These are phyloP conservation scores for Phrynocephalus vlangalii DNA, from an alignment of 2,797 vertebrate species.

Conservation along the genomic window DNA sequence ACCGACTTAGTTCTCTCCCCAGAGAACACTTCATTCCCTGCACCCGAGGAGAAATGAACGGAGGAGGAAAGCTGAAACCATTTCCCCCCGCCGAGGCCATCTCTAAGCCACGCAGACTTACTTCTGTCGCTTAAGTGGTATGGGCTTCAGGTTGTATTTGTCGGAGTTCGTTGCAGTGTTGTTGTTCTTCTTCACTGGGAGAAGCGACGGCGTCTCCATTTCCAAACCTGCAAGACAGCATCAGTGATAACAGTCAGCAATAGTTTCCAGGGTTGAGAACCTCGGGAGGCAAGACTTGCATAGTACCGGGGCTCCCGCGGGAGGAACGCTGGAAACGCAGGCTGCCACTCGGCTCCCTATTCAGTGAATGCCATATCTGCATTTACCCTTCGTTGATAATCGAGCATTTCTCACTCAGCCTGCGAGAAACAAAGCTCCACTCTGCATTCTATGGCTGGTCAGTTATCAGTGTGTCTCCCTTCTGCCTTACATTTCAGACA, in stretches of 20 bases:
- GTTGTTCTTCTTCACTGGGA: slow-evolving; percentile 84
- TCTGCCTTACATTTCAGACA: no score
- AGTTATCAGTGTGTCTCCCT: no score
- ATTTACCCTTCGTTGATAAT: no score
- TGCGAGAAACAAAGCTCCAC: no score
- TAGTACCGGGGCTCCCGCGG: neutral
- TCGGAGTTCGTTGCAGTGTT: slow-evolving; percentile 82
- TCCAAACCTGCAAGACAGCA: slow-evolving; percentile 81
- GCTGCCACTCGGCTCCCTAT: neutral
- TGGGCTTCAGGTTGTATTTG: slow-evolving; percentile 94
- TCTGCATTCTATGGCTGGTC: no score
- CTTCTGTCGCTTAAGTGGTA: slow-evolving; percentile 91
- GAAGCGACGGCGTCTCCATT: slow-evolving; percentile 85
- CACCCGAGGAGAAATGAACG: no score
- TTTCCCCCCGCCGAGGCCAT: neutral
- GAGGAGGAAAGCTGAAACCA: neutral
- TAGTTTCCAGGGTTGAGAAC: neutral
- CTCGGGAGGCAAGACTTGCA: neutral
- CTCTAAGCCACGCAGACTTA: slow-evolving; percentile 55
- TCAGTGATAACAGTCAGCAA: neutral
- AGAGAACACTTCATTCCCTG: neutral
- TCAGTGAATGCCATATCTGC: neutral
- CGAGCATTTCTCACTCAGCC: neutral
- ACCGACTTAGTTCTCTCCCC: no score
- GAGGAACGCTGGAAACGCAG: neutral